These are phyloP conservation scores for Champsocephalus gunnari DNA, from an alignment of 2,797 vertebrate genomes.

Conservation along the genomic window DNA sequence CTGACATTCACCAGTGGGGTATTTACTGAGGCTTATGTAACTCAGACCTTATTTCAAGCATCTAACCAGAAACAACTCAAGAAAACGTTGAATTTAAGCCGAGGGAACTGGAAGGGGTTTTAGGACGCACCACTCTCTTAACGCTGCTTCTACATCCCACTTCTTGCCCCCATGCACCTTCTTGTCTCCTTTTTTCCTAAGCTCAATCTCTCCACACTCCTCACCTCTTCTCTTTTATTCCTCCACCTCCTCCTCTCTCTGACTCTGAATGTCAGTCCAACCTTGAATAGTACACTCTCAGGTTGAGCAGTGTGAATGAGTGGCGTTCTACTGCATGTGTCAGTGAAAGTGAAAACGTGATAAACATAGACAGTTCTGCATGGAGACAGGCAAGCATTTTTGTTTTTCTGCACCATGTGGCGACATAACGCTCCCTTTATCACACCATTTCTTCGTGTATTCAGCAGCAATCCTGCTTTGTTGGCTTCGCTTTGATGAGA, in stretches of 20 bases:
- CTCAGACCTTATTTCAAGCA: no score
- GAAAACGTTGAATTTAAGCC: no score
- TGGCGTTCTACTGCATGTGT: conserved; percentile 60
- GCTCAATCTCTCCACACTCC: conserved; percentile 16
- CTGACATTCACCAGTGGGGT: no score
- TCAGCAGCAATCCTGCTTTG: conserved; percentile 61
- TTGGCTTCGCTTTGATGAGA: conserved; percentile 67
- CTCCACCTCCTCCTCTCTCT: not conserved
- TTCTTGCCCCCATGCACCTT: conserved; percentile 38
- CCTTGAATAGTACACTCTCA: conserved; percentile 64
- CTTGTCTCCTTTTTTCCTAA: conserved; percentile 30
- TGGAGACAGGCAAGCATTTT: conserved; percentile 65
- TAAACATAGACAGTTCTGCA: conserved; percentile 74
- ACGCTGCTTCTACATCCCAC: conserved; percentile 50
- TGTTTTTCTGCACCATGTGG: conserved; percentile 40
- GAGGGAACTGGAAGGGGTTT: no score
- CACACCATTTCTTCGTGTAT: conserved; percentile 48
- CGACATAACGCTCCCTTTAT: conserved; percentile 49
- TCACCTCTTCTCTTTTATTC: conserved; percentile 21
- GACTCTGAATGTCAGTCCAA: conserved; percentile 63
- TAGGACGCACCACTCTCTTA: not conserved
- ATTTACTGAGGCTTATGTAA: no score
- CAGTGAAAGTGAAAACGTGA: conserved; percentile 56
- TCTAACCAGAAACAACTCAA: no score
- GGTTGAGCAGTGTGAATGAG: conserved; percentile 62